Evolutionary conservation across 2,797 vertebrate species (phyloP), one percentile per base, ranked within the genome.

Genomic region (Aulostomus chinensis): DNA sequence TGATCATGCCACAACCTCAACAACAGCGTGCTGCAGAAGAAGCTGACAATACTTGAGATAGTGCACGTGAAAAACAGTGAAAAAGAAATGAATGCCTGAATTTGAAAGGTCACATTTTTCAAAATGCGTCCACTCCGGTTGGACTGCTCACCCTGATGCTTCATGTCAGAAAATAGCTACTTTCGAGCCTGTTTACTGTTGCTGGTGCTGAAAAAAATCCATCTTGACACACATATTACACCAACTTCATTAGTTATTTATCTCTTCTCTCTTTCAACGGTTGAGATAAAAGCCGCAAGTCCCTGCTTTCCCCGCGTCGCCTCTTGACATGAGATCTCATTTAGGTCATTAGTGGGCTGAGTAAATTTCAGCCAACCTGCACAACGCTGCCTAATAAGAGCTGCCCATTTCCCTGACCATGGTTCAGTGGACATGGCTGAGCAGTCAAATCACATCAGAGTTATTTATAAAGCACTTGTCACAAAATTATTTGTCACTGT

Each of bases 301-400:
- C 47, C 43, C 28, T 26, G 1, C 21, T 17, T 53, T 66, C 28
- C 41, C 12, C 38, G 9, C 18, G 9, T 20, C 31, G 25, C 39
- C 40, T 45, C 39, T 60, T 58, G 58, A 62, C 56, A 64, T 16
- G 24, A 52, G 47, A 58, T 62, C 48, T 73, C 54, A 68, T 76
- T 70, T 69, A 62, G 55, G 39, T 60, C 37, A 57, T 22, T 25
- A 73, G 53, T 35, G 48, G 38, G 70, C 52, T 58, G 78, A 52
- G 62, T 73, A 66, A 46, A 64, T 76, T 74, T 52, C 55, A 64
- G 61, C 73, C 73, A 66, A 72, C 68, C 58, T 73, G 53, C 53
- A 45, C 56, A 49, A 69, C 26, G 15, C 38, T 40, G 54, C 59
- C 58, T 63, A 31, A 35, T 56, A 41, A 6, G 38, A 26, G 38